phyloP scores from a whole-genome alignment of 2,113 vertebrate species.

The Eretmochelys imbricata region DNA sequence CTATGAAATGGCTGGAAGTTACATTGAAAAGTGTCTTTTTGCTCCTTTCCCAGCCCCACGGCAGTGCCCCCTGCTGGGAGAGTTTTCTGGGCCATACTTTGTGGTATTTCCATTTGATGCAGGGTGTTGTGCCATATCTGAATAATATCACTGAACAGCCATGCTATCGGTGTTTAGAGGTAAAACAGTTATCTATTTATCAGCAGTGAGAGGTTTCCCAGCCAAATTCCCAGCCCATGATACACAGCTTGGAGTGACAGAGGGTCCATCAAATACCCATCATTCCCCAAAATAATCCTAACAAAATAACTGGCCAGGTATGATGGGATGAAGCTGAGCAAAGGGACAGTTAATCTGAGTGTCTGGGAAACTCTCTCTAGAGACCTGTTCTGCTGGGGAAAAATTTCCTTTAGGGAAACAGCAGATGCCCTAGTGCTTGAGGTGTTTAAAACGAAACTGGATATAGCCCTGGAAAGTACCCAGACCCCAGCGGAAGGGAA shows the following conservation, averaged over 20 bases:
- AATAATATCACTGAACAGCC: not conserved
- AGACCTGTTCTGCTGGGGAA: conserved; percentile 12
- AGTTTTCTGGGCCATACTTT: not conserved
- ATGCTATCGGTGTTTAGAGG: not conserved
- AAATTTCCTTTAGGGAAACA: not conserved
- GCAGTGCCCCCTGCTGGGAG: not conserved
- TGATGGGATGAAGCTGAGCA: conserved; percentile 35
- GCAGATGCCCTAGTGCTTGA: conserved; percentile 1
- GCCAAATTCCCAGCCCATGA: not conserved
- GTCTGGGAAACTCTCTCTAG: not conserved
- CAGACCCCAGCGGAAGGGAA: not conserved
- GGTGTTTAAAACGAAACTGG: not conserved
- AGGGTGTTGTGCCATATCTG: not conserved
- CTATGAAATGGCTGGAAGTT: not conserved
- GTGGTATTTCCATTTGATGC: not conserved
- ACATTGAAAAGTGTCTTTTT: not conserved
- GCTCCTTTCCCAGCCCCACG: not conserved
- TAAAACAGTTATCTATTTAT: not conserved
- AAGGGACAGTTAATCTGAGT: not conserved
- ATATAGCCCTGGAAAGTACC: not conserved
- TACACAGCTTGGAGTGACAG: not conserved
- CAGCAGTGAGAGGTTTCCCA: not conserved
- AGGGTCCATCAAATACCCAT: not conserved
- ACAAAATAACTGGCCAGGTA: conserved; percentile 21
- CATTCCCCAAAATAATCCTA: not conserved